Conservation (phyloP, 2,888 invertebrate species). For the Trachelus iudaicus region DNA sequence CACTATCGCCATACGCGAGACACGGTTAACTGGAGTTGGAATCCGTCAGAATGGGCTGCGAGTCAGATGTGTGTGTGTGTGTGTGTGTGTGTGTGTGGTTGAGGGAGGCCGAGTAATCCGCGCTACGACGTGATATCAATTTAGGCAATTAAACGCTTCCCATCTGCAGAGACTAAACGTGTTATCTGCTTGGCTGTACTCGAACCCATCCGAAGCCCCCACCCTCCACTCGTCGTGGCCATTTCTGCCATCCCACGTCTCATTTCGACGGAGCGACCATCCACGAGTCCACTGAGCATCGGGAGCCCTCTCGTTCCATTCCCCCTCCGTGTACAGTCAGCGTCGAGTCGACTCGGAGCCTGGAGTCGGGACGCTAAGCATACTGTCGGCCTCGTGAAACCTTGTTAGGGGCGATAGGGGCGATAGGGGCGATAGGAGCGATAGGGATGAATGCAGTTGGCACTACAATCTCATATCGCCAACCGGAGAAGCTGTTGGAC, state of each 20-base stretch:
- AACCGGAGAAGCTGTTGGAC: slow-evolving; percentile 19
- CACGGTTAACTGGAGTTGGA: too few species aligned
- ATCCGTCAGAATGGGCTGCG: too few species aligned
- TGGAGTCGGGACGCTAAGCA: slow-evolving; percentile 10
- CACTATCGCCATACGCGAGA: too few species aligned
- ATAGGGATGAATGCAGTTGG: slow-evolving; percentile 40
- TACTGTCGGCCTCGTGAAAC: slow-evolving; percentile 31
- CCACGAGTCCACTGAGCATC: too few species aligned
- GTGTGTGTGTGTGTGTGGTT: too few species aligned
- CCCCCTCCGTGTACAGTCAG: background rate
- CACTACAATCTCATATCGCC: slow-evolving; percentile 49
- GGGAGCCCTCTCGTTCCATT: background rate
- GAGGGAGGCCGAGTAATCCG: background rate
- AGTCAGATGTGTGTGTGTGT: background rate
- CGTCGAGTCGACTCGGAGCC: too few species aligned
- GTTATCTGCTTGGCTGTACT: slow-evolving; percentile 55
- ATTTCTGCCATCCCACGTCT: too few species aligned
- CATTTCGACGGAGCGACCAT: too few species aligned
- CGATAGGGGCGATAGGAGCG: slow-evolving; percentile 23
- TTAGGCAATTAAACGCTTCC: slow-evolving; percentile 57
- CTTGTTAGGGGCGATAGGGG: slow-evolving; percentile 38
- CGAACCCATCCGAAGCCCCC: slow-evolving; percentile 24
- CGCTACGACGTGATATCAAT: slow-evolving; percentile 45
- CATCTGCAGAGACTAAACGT: slow-evolving; percentile 47
- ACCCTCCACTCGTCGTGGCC: slow-evolving; percentile 7